Base-by-base conservation (phyloP, 2,888 invertebrate genomes). In the Dioctria rufipes region DNA sequence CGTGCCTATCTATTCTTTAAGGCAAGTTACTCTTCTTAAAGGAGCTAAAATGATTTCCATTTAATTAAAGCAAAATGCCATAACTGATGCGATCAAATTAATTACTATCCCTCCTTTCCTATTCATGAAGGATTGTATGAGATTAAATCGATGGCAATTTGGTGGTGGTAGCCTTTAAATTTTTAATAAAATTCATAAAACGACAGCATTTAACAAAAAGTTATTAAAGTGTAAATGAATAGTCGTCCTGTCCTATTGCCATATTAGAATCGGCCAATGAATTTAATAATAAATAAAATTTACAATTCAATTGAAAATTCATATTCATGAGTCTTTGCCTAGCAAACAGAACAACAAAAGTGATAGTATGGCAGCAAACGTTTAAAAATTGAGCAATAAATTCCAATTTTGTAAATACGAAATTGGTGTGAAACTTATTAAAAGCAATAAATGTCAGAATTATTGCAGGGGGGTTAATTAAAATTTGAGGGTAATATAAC, bases 371-470 rank as follows among this genome's bases (percentile, higher is more conserved):
- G 39, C 6, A 4, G 37, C 6, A 11, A 61, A 61, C 4, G 25
- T 61, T 61, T 13, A 11, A 61, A 61, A 61, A 60, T 58, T 42
- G 60, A 25, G n/a, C 60, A 39, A 73, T 73, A 60, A 73, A 73
- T 73, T 60, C 8, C 58, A 40, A 73, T 73, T 73, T 60, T n/a
- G 25, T 25, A 40, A 73, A 60, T 60, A 73, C 51, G 58, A 73
- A 58, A 73, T 25, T 58, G 54, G 58, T 58, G 73, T 42, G 43
- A 73, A 73, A 73, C 73, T 73, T 73, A 73, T 73, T 73, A 60
- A 73, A 73, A 8, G 73, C 73, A 73, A 73, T 73, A 73, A 73
- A 73, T 8, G 73, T 73, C 73, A 60, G 11, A 71, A 54, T 25
- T 25, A 54, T 73, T 58, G 73, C 42, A 58, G 51, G 54, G 25